Evolutionary conservation across 2,888 invertebrate genomes (phyloP), one percentile per base, ranked within the genome.

Genomic region (Ligdia adustata): DNA sequence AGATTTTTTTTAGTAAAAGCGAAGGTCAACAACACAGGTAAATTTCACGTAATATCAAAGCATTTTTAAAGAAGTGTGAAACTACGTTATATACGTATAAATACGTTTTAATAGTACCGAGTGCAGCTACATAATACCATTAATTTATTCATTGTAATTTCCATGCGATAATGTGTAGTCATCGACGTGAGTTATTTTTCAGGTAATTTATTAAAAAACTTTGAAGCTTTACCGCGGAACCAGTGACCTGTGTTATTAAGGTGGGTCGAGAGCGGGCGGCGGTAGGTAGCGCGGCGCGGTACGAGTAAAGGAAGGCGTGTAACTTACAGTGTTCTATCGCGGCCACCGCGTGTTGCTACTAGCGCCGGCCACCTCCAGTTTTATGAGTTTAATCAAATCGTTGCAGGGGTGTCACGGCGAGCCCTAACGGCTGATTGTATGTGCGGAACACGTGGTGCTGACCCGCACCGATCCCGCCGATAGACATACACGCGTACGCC

Each of bases 381-480:
- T 85, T 86, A 86, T 80, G 83, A 83, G 75, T 88, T 88, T 87
- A 88, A 88, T 88, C 85, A 88, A 87, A 87, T 79, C 76, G 79
- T 77, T 81, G 75, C 69, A 80, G 78, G 77, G 80, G 78, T 79
- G 82, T 79, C 79, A 81, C 75, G 75, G 74, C 68, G 70, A 69
- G 74, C 69, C 71, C 67, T 75, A 77, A 79, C 76, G 76, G 75
- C 70, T 79, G 79, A 83, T 83, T 82, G 80, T 79, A 79, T 79
- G 76, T 70, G 64, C 62, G 62, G 69, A 75, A 75, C 77, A 82
- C 76, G 75, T 77, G n/a, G 78, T 76, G 79, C 79, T 79, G 81
- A 82, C 75, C 77, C 66, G 54, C 57, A 61, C 71, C 52, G 66
- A 70, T 65, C 64, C 55, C 57, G 66, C 61, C 57, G 58, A 66